These are phyloP conservation scores for Ceuthmochares aereus DNA, from an alignment of 2,113 vertebrate species.

Conservation along the genomic window DNA sequence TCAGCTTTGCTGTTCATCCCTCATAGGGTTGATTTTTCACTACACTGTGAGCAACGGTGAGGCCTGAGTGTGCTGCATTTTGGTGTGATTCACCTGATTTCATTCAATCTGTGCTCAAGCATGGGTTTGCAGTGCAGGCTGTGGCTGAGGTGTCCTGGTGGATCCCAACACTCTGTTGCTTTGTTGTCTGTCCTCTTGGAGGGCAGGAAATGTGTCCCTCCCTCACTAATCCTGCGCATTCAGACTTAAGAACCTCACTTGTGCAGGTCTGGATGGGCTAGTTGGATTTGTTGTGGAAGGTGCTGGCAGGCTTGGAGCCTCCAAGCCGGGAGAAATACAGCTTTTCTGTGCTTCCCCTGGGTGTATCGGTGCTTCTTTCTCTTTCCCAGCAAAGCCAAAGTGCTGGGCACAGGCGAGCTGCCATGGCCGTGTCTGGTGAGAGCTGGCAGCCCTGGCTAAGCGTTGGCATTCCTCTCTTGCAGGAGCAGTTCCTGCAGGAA, in stretches of 20 bases:
- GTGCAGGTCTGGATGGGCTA: accelerated
- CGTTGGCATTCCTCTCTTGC: accelerated
- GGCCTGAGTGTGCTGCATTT: accelerated
- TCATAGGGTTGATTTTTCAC: no score
- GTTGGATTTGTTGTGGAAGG: accelerated
- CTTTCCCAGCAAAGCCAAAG: accelerated
- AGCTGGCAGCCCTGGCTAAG: accelerated
- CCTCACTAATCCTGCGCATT: accelerated
- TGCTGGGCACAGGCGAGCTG: accelerated
- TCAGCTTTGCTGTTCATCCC: accelerated
- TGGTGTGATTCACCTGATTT: accelerated
- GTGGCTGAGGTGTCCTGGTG: background rate
- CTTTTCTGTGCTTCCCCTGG: accelerated
- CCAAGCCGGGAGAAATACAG: accelerated
- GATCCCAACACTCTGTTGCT: accelerated
- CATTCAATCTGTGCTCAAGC: accelerated
- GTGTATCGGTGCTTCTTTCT: accelerated
- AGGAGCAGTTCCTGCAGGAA: constrained; percentile 98
- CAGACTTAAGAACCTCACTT: background rate
- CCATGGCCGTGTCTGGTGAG: accelerated
- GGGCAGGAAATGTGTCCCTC: accelerated
- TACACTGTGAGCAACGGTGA: accelerated
- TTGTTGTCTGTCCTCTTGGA: accelerated
- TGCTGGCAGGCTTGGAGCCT: accelerated
- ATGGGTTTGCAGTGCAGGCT: accelerated